Percentiles rank a stretch among this genome's conserved stretches.
phyloP scores from a whole-genome alignment of 2,113 vertebrate species.

The Dicaeum eximium region DNA sequence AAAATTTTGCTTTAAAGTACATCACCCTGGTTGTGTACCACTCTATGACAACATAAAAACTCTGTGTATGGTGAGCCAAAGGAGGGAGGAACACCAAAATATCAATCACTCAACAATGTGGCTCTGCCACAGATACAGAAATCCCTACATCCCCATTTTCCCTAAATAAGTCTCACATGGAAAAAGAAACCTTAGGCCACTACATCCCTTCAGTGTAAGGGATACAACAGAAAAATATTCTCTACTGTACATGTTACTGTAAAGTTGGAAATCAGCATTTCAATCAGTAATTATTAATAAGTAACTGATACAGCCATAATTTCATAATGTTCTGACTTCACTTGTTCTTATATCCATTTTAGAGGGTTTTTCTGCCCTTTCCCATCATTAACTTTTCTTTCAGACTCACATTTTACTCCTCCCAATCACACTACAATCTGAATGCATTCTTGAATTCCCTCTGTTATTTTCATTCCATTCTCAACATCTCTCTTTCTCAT shows the following conservation, averaged over 20 bases:
- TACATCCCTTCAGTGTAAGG: neutral
- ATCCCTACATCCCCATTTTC: neutral
- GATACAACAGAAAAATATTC: neutral
- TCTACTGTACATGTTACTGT: neutral
- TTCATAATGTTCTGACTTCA: neutral
- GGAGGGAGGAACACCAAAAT: neutral
- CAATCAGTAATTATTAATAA: neutral
- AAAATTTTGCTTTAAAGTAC: neutral
- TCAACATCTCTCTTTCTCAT: neutral
- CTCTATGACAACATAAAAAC: neutral
- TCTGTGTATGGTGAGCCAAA: neutral
- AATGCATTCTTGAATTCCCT: neutral
- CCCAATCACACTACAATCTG: neutral
- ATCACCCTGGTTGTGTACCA: neutral
- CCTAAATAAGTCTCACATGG: neutral
- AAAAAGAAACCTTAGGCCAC: neutral
- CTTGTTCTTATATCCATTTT: neutral
- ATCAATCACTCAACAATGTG: rapidly evolving
- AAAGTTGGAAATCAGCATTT: neutral
- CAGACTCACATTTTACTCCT: neutral
- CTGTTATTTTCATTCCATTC: neutral
- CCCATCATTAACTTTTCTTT: neutral
- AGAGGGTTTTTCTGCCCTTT: neutral
- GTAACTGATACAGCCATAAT: neutral
- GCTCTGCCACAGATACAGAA: neutral